phyloP scores from a whole-genome alignment of 2,797 vertebrate species.

The Micrastur ruficollis region DNA sequence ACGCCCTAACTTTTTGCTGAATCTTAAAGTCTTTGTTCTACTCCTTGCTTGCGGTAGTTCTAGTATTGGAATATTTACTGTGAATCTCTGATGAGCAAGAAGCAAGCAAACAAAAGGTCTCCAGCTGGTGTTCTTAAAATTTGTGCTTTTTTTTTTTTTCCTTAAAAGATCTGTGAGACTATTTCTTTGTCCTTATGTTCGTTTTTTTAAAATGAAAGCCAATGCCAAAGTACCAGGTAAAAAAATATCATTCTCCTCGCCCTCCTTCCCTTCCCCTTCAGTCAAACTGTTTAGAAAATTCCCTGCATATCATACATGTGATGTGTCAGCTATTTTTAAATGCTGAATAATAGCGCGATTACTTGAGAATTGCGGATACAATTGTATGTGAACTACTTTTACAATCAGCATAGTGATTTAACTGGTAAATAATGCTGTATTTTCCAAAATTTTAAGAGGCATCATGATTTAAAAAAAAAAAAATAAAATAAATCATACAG shows the following conservation, averaged over 20 bases:
- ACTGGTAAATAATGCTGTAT: background rate
- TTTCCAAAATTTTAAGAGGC: background rate
- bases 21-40: background rate
- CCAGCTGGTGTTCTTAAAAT: background rate
- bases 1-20: background rate
- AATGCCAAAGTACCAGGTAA: accelerated
- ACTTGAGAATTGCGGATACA: background rate
- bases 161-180: background rate
- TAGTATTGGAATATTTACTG: background rate
- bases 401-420: background rate
- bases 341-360: background rate
- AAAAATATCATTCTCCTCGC: background rate
- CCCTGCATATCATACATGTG: background rate
- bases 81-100: background rate
- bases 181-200: background rate
- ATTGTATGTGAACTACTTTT: background rate
- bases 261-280: background rate
- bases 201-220: background rate
- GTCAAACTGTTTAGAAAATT: background rate
- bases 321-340: background rate
- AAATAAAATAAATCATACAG: background rate
- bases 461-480: background rate
- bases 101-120: background rate
- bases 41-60: background rate
- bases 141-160: background rate